These are phyloP conservation scores for Chaenogobius annularis DNA, from an alignment of 2,113 vertebrate species.

Conservation along the genomic window DNA sequence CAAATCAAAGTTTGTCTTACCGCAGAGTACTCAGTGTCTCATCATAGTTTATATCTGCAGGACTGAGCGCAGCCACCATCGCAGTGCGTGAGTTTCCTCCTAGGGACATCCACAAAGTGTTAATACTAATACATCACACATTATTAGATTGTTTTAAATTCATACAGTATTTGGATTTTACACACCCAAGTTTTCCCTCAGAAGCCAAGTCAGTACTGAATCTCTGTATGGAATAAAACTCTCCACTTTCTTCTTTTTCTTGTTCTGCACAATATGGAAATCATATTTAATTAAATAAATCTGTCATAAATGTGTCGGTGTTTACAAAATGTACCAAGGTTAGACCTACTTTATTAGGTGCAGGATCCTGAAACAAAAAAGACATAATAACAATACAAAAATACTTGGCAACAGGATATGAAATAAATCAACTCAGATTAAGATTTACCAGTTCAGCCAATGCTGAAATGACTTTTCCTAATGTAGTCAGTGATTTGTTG, in stretches of 20 bases:
- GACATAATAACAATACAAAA: conserved; percentile 5
- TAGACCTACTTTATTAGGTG: conserved; percentile 89
- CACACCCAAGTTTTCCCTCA: conserved; percentile 94
- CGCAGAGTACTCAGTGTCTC: conserved; percentile 96
- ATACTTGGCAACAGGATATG: neutral
- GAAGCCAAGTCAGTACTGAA: conserved; percentile 95
- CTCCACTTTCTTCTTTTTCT: conserved; percentile 97
- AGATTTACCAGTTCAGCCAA: conserved; percentile 89
- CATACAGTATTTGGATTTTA: neutral
- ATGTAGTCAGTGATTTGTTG: conserved; percentile 95
- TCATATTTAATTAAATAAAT: neutral
- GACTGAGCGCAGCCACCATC: conserved; percentile 97
- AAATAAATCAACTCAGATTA: neutral
- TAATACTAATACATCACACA: neutral
- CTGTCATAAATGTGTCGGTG: neutral
- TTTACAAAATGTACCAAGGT: neutral
- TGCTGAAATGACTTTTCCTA: conserved; percentile 97
- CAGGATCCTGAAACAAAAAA: conserved; percentile 83
- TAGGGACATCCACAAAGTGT: conserved; percentile 47
- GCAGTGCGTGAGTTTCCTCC: conserved; percentile 97
- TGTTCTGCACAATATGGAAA: conserved; percentile 74
- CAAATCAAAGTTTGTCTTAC: conserved; percentile 68
- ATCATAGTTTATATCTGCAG: conserved; percentile 97
- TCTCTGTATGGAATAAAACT: conserved; percentile 95
- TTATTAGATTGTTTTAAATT: neutral